Evolutionary conservation across 2,888 invertebrate genomes (phyloP).

Genomic region (Mimachlamys varia): DNA sequence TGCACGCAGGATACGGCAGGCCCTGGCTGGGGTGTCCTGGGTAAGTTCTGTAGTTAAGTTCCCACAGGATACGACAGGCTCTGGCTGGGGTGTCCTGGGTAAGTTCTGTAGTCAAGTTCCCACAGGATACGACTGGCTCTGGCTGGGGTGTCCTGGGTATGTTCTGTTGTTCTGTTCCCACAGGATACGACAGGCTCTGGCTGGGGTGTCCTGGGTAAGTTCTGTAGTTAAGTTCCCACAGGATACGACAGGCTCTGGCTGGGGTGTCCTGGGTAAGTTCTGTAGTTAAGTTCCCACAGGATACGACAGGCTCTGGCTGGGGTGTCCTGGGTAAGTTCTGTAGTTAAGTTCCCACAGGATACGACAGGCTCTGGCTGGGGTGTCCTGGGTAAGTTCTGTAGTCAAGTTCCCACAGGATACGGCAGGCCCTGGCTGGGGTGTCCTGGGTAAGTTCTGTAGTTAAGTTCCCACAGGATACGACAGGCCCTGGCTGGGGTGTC

Average conservation of each 20-base stretch:
- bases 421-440: slow-evolving; percentile 87
- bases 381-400: slow-evolving; percentile 86
- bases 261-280: slow-evolving; percentile 87
- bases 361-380: slow-evolving; percentile 86
- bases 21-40: slow-evolving; percentile 89
- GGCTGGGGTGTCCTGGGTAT: slow-evolving; percentile 87
- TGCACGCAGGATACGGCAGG: slow-evolving; percentile 84
- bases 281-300: slow-evolving; percentile 79
- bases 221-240: slow-evolving; percentile 82
- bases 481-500: slow-evolving; percentile 87
- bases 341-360: slow-evolving; percentile 83
- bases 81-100: slow-evolving; percentile 88
- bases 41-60: slow-evolving; percentile 82
- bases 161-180: slow-evolving; percentile 83
- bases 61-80: slow-evolving; percentile 85
- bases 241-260: slow-evolving; percentile 86
- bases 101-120: slow-evolving; percentile 82
- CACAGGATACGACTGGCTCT: slow-evolving; percentile 85
- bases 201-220: slow-evolving; percentile 87
- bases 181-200: slow-evolving; percentile 86
- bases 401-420: slow-evolving; percentile 83
- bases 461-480: slow-evolving; percentile 84
- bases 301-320: slow-evolving; percentile 87
- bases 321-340: slow-evolving; percentile 86
- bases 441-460: slow-evolving; percentile 86